phyloP scores from a whole-genome alignment of 2,797 vertebrate species.

The Macropus fuliginosus region DNA sequence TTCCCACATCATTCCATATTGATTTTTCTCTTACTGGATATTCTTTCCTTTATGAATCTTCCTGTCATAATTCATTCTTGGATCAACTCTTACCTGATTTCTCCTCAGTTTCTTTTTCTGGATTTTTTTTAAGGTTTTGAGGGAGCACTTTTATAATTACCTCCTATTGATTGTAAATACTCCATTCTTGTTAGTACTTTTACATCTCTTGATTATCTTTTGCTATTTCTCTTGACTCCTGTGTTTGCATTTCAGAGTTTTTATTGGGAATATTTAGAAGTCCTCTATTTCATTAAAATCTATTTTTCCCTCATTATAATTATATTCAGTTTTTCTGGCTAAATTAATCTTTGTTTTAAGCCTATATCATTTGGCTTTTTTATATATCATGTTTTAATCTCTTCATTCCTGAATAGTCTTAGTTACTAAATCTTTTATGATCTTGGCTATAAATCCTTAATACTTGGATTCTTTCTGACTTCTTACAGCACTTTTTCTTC shows the following conservation, averaged over 20 bases:
- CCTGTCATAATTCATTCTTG: background rate
- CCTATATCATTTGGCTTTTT: background rate
- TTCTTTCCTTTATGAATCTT: background rate
- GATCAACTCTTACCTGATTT: background rate
- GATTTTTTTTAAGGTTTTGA: background rate
- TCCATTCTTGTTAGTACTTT: background rate
- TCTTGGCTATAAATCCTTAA: background rate
- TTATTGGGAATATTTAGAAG: background rate
- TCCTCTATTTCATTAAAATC: background rate
- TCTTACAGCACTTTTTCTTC: background rate
- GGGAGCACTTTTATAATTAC: background rate
- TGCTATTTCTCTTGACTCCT: background rate
- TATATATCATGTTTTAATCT: background rate
- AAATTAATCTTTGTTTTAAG: background rate
- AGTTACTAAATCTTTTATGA: background rate
- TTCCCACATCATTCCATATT: background rate
- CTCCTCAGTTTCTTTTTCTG: background rate
- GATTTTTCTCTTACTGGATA: background rate
- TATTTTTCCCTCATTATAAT: background rate
- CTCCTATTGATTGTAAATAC: background rate
- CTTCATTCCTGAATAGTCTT: background rate
- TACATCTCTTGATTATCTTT: background rate
- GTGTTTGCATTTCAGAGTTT: background rate
- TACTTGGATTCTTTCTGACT: background rate
- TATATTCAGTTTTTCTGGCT: background rate